Evolutionary conservation across 2,113 vertebrate species (phyloP), one percentile per base, ranked within the genome.

Genomic region (Onychorhynchus coronatus): DNA sequence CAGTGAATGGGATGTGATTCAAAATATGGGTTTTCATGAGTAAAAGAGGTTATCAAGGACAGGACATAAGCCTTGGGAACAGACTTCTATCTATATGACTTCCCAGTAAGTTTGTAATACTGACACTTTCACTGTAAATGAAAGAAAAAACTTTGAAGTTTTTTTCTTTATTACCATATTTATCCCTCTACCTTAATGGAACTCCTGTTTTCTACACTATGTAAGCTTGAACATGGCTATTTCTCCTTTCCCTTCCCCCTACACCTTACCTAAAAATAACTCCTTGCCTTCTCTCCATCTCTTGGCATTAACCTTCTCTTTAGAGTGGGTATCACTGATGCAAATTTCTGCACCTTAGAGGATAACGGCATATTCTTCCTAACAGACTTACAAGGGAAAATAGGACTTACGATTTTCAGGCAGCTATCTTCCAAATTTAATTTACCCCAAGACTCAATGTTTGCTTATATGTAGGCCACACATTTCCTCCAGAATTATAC

Each of bases 391-490:
- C 30, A 56, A 75, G 95, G 88, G 88, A 91, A 95, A 96, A 87
- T 62, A 68, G 79, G 83, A 93, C 93, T 93, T 75, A 67, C 0
- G 11, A 79, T 88, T 85, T 94, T 94, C 76, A 66, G 95, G 91
- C 61, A 95, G 92, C 88, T 94, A 91, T 92, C 76, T 86, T 94
- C 83, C 79, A 93, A 93, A 96, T 93, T 96, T 93, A 91, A 94
- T 96, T 92, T 91, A 94, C 80, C 77, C 80, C 80, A 89, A 91
- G 70, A 70, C 91, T 87, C 91, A 91, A 46, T 93, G 87, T 97
- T 95, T 97, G 88, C 95, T 95, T 94, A 87, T 92, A 96, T 97
- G 88, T 94, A 95, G 95, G 93, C 90, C 93, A 94, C 41, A 56
- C 31, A 78, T 91, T 95, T 97, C 76, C 73, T 94, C 58, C 46